Evolutionary conservation across 1,140 invertebrate genomes (phyloP).

Genomic region (Nomia melanderi): DNA sequence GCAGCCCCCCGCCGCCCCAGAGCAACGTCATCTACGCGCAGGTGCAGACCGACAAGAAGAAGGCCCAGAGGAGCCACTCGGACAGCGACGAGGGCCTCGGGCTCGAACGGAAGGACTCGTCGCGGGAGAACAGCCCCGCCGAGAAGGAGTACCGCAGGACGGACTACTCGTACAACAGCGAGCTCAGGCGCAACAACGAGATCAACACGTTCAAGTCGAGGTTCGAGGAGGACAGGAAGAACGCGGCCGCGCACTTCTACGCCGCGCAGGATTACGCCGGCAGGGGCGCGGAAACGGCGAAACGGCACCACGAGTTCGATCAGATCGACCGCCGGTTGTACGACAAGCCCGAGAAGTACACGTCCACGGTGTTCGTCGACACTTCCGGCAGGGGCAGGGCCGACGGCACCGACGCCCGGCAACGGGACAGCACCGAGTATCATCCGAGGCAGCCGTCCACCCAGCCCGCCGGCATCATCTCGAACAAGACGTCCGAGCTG

Average conservation of each 20-base stretch:
- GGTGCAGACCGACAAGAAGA: conserved; percentile 84
- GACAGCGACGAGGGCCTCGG: conserved; percentile 90
- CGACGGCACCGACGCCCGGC: conserved; percentile 85
- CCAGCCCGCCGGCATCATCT: conserved; percentile 63
- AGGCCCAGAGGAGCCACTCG: conserved; percentile 81
- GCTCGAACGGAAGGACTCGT: conserved; percentile 83
- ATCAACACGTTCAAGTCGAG: conserved; percentile 74
- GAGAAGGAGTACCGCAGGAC: conserved; percentile 75
- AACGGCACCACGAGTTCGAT: conserved; percentile 69
- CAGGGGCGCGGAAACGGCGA: conserved; percentile 47
- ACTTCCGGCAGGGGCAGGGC: conserved; percentile 83
- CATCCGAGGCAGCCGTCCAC: conserved; percentile 41
- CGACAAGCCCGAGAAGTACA: conserved; percentile 75
- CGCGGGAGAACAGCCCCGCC: conserved; percentile 77
- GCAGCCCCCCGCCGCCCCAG: conserved; percentile 61
- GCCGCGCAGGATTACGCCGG: conserved; percentile 58
- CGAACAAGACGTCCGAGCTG: conserved; percentile 81
- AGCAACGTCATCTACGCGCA: conserved; percentile 87
- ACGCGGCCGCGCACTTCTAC: conserved; percentile 50
- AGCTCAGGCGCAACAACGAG: conserved; percentile 74
- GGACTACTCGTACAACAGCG: conserved; percentile 72
- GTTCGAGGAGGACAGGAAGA: conserved; percentile 68
- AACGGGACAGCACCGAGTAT: conserved; percentile 77
- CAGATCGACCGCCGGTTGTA: conserved; percentile 69
- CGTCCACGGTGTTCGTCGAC: conserved; percentile 80